These are phyloP conservation scores for Pyrochroa serraticornis DNA, from an alignment of 2,888 invertebrate species.

Conservation along the genomic window DNA sequence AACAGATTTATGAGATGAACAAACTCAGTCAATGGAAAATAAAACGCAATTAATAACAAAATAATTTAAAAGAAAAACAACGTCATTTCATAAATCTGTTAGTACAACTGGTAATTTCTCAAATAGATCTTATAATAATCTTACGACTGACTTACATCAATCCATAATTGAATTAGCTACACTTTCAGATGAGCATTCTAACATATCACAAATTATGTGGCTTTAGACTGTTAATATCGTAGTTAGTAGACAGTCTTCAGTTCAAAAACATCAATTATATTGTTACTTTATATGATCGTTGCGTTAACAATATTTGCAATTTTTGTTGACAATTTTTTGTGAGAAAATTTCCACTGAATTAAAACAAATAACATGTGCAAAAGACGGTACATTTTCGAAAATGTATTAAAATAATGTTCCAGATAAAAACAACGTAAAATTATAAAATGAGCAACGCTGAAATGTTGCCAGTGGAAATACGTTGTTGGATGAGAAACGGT, in stretches of 20 bases:
- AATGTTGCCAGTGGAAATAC: slow-evolving; percentile 5
- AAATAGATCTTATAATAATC: slow-evolving; percentile 12
- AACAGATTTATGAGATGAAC: slow-evolving; percentile 43
- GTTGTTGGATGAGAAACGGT: neutral
- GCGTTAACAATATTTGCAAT: slow-evolving; percentile 6
- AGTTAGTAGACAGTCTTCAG: slow-evolving; percentile 26
- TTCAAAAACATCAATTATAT: slow-evolving; percentile 14
- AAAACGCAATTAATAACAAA: slow-evolving; percentile 30
- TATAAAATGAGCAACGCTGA: slow-evolving; percentile 1
- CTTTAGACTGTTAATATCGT: slow-evolving; percentile 37
- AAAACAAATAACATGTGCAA: too few species aligned
- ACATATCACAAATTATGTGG: slow-evolving; percentile 54
- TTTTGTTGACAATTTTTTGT: too few species aligned
- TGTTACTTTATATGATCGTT: slow-evolving; percentile 16
- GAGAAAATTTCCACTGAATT: too few species aligned
- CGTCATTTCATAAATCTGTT: slow-evolving; percentile 43
- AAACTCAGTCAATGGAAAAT: slow-evolving; percentile 43
- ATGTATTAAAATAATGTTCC: slow-evolving; percentile 2
- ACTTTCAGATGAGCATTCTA: slow-evolving; percentile 54
- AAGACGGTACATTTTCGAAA: too few species aligned
- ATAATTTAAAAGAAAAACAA: slow-evolving; percentile 28
- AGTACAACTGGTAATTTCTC: slow-evolving; percentile 26
- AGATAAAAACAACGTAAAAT: slow-evolving; percentile 7
- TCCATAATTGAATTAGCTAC: slow-evolving; percentile 39
- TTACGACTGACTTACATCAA: slow-evolving; percentile 20